phyloP scores from a whole-genome alignment of 2,797 vertebrate genomes.

The Micropoecilia bifurca region DNA sequence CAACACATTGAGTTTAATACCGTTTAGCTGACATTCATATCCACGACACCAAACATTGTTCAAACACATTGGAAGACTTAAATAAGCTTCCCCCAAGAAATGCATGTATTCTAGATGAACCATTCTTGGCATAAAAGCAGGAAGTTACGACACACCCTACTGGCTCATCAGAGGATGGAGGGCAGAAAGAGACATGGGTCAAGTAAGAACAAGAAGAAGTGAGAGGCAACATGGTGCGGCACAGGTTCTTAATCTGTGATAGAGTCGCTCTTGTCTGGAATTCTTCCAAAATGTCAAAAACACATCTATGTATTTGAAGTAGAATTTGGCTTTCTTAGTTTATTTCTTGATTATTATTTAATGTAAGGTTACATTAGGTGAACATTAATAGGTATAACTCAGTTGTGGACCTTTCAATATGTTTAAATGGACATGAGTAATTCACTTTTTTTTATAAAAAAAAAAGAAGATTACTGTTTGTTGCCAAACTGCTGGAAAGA shows the following conservation, averaged over 20 bases:
- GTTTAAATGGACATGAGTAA: background rate
- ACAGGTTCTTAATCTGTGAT: background rate
- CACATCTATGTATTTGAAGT: background rate
- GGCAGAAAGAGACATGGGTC: slow-evolving; percentile 2
- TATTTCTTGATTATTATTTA: background rate
- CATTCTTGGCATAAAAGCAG: slow-evolving; percentile 36
- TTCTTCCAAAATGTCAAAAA: background rate
- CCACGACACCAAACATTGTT: background rate
- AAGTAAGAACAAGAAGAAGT: slow-evolving; percentile 28
- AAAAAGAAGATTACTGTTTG: background rate
- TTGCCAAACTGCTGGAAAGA: background rate
- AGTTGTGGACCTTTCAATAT: background rate
- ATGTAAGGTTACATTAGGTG: too few relatives aligned
- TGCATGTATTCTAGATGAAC: slow-evolving; percentile 58
- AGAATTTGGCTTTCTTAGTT: background rate
- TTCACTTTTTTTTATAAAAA: too few relatives aligned
- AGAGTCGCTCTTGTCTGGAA: background rate
- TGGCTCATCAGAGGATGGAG: background rate
- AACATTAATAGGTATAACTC: background rate
- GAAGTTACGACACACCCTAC: slow-evolving; percentile 43
- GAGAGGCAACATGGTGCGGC: background rate
- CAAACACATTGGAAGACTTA: background rate
- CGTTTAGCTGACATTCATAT: background rate
- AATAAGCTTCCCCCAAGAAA: slow-evolving; percentile 39
- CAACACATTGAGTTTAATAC: background rate